Base-by-base conservation (phyloP, 53 echinoderm and acorn worm genomes). In the Echinarachnius parma region DNA sequence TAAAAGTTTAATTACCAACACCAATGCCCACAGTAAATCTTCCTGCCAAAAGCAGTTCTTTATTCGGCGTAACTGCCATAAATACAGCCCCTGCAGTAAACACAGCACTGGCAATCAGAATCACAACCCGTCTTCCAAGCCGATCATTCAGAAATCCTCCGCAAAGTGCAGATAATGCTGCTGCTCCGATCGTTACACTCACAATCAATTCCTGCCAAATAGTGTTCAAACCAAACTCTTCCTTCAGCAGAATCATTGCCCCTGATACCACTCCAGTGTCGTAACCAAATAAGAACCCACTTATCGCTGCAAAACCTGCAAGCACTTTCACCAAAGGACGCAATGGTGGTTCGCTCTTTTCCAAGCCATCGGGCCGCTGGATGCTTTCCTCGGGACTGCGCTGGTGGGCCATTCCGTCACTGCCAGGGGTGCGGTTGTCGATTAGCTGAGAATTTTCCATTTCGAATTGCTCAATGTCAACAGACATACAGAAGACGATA, bases 191-290 rank as follows among this genome's bases (percentile, higher is more conserved):
- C 3, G 95, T 95, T 11, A 84, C 83, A 45, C 89, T 91, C 16
- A 87, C 95, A 68, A 95, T 84, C 53, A 95, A 20, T 76, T 95
- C 90, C 55, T 90, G 84, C 95, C 95, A 95, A 30, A 95, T 26
- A 11, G 89, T 89, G 48, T 15, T 80, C 37, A 95, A 46, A 25
- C 78, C 48, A 59, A 87, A 95, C 27, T 90, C 81, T 29, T 81
- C 46, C 33, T 81, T 83, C 29, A 95, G 53, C 14, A 95, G 90
- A 28, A 95, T 85, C 84, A 95, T 79, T 21, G 90, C 90, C 25
- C 95, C 95, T 10, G 95, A 95, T 9, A 95, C 87, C n/a, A 95
- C 90, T 0, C 95, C 95, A 27, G 90, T 91, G 66, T 95, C 95
- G 29, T 95, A 95, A 0, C 95, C 95, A 64, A 95, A 95, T 18